Base-by-base conservation (phyloP, 1,140 invertebrate genomes). In the Anastatus disparis region DNA sequence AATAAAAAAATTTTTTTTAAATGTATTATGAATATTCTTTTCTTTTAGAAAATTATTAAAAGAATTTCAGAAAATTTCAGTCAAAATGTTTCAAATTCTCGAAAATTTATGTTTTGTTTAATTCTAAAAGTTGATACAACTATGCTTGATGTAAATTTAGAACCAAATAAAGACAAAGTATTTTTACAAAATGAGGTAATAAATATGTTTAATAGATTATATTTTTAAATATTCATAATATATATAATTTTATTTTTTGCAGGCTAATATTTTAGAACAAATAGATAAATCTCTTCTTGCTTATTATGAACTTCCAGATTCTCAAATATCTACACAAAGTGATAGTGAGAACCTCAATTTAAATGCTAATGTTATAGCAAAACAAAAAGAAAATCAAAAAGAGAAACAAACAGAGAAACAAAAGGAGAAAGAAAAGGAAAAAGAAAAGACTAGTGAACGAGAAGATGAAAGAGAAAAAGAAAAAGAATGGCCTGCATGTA, bases 141-240 rank as follows among this genome's bases (percentile, higher is more conserved):
- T 27, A 74, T 83, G 38, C 53, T 91, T 27, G 91, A 92, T 82
- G 84, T 91, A 10, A 92, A 92, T 82, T 73, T 91, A 42, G 90
- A 92, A 73, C 90, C 90, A 7, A 90, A 91, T 78, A 92, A 92
- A 82, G 88, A 87, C 53, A 81, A 81, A 80, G 82, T 91, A 22
- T 78, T 90, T 27, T 77, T 91, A 15, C 86, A 87, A 58, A 83
- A 89, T 75, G 80, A 88, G 75, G 79, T 82, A 74, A 71, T 55
- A 73, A 40, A 56, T 52, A 35, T 15, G 12, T 22, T 55, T n/a
- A 44, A 63, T 62, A 22, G 4, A 59, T 9, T 15, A 59, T 59
- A 59, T 24, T 46, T 56, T 70, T 3, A 68, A 67, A 56, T 71
- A 58, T 9, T 61, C 15, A 35, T 75, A 31, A 61, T 22, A 50